Conservation (phyloP, 2,797 vertebrate species). For the Pseudochirops cupreus region DNA sequence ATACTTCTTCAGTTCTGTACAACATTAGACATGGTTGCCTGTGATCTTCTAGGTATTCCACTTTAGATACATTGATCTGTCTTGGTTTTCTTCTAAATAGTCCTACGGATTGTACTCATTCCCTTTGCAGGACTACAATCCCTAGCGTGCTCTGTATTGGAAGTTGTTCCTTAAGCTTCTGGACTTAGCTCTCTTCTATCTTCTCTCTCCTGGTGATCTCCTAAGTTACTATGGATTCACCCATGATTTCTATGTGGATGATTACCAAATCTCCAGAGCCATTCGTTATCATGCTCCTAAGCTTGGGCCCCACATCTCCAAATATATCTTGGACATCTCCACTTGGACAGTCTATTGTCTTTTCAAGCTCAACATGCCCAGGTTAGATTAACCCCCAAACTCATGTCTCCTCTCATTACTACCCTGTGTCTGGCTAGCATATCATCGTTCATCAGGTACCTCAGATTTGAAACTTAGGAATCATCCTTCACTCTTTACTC, state of each 20-base stretch:
- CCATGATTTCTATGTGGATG: background rate
- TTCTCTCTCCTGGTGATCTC: background rate
- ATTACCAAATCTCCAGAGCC: background rate
- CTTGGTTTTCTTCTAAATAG: background rate
- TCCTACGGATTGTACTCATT: background rate
- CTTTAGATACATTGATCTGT: background rate
- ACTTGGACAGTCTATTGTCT: background rate
- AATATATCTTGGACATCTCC: background rate
- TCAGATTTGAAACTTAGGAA: background rate
- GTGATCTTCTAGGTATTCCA: background rate
- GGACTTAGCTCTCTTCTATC: background rate
- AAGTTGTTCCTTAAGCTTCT: background rate
- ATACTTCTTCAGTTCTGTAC: background rate
- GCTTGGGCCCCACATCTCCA: background rate
- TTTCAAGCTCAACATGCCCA: background rate
- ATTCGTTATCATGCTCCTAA: background rate
- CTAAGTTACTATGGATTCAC: background rate
- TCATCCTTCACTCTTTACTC: background rate
- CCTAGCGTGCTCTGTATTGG: background rate
- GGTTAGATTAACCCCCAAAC: background rate
- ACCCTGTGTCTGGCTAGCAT: background rate
- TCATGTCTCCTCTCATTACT: background rate
- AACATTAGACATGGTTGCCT: background rate
- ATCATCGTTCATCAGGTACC: background rate
- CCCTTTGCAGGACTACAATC: background rate